Base-by-base conservation (phyloP, 2,797 vertebrate genomes). In the Morus bassanus region DNA sequence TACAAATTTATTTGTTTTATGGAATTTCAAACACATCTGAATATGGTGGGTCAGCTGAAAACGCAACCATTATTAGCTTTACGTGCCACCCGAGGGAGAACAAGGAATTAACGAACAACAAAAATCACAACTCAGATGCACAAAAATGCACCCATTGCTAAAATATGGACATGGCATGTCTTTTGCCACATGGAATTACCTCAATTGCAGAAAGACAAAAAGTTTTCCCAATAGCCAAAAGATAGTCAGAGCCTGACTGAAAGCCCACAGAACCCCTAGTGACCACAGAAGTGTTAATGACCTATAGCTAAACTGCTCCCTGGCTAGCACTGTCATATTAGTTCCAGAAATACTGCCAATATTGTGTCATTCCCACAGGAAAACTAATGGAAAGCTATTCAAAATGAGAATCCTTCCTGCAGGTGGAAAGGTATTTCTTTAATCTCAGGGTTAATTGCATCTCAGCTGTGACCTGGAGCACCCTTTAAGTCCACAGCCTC, bases 361-460 rank as follows among this genome's bases (percentile, higher is more conserved):
- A 91, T 83, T 80, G 54, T 77, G 37, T 45, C 15, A 91, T 85
- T 95, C 86, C 84, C 88, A 70, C 37, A 78, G 84, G 91, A 91
- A 95, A 91, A 91, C 75, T 88, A 92, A 95, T 91, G 65, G 89
- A 84, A 91, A 95, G 50, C 78, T 91, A 88, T 91, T 91, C 93
- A 97, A 92, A 97, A 93, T 91, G 57, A 88, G 91, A 97, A 90
- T 86, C 93, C 76, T 88, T 96, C 61, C 54, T 91, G 57, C 65
- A 92, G 50, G 54, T 95, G 43, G 65, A 61, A 78, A 92, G 51
- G 72, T 74, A 86, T 96, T 96, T 86, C 89, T 95, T 95, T 89
- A 86, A 5, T 81, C 89, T 89, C 85, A 54, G 84, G 81, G 79
- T 95, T 96, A 96, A 96, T 93, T 95, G 50, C 6, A 4, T 83